Conservation (phyloP, 2,797 vertebrate species). For the Sebastes oblongus region DNA sequence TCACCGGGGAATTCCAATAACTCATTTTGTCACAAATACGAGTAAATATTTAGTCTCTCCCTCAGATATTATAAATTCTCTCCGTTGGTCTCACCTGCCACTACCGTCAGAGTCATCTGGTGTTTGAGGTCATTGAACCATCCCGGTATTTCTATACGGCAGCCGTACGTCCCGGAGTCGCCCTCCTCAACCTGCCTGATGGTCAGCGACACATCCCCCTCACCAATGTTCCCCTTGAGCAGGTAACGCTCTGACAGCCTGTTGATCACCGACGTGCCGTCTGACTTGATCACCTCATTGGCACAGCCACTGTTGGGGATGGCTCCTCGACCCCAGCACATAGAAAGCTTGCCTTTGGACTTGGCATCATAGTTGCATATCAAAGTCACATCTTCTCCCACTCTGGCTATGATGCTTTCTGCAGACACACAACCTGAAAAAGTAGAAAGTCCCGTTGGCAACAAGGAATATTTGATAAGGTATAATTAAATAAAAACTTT, state of each 20-base stretch:
- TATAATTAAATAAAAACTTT: neutral
- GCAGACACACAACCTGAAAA: slow-evolving; percentile 35
- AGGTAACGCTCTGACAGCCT: slow-evolving; percentile 72
- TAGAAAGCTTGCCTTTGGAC: slow-evolving; percentile 53
- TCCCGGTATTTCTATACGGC: slow-evolving; percentile 83
- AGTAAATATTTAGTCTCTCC: neutral
- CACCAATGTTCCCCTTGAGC: slow-evolving; percentile 59
- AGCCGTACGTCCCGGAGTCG: slow-evolving; percentile 87
- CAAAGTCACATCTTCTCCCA: slow-evolving; percentile 77
- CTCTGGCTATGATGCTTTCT: slow-evolving; percentile 32
- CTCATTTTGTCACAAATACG: neutral
- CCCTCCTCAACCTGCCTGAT: slow-evolving; percentile 67
- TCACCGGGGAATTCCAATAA: neutral
- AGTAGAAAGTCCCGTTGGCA: neutral
- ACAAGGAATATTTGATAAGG: neutral
- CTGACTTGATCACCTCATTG: slow-evolving; percentile 68
- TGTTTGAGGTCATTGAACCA: slow-evolving; percentile 81
- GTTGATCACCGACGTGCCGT: slow-evolving; percentile 66
- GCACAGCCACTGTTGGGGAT: slow-evolving; percentile 74
- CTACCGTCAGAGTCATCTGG: slow-evolving; percentile 68
- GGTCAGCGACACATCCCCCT: slow-evolving; percentile 84
- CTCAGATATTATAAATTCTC: neutral
- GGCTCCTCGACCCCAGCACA: slow-evolving; percentile 85
- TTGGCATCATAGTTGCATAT: slow-evolving; percentile 74
- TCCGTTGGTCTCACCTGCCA: slow-evolving; percentile 70